Evolutionary conservation across 2,888 invertebrate genomes (phyloP).

Genomic region (Andrena dorsata): DNA sequence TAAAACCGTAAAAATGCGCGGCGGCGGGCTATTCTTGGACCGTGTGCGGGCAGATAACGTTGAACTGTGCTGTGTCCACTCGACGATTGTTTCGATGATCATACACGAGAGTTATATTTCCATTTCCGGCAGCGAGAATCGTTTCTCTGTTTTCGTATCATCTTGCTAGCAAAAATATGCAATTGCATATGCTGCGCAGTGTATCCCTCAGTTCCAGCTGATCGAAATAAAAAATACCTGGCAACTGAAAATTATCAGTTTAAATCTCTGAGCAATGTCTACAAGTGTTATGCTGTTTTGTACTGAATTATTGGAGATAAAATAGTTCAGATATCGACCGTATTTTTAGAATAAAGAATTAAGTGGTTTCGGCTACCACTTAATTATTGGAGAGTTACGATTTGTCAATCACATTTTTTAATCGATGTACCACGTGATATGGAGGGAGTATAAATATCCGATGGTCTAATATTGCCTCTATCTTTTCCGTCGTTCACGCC

Average conservation of each 20-base stretch:
- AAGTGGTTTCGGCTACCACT: no score
- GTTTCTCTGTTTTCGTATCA: not conserved
- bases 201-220: not conserved
- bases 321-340: no score
- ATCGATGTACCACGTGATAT: not conserved
- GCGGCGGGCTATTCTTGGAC: constrained; percentile 8
- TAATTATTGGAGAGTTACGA: not conserved
- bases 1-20: constrained; percentile 41
- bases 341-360: no score
- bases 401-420: not conserved
- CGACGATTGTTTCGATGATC: constrained; percentile 16
- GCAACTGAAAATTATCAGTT: no score
- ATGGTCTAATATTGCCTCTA: not conserved
- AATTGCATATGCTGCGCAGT: not conserved
- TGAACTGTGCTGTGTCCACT: not conserved
- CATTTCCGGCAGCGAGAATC: not conserved
- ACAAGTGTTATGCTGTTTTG: not conserved
- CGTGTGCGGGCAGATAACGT: constrained; percentile 5
- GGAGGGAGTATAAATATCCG: constrained; percentile 22
- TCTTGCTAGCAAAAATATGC: not conserved
- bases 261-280: not conserved
- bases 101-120: not conserved
- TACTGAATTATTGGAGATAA: not conserved
- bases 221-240: no score
- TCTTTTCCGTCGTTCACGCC: not conserved